Conservation (phyloP, 2,888 invertebrate genomes). For the Phaonia tiefii region DNA sequence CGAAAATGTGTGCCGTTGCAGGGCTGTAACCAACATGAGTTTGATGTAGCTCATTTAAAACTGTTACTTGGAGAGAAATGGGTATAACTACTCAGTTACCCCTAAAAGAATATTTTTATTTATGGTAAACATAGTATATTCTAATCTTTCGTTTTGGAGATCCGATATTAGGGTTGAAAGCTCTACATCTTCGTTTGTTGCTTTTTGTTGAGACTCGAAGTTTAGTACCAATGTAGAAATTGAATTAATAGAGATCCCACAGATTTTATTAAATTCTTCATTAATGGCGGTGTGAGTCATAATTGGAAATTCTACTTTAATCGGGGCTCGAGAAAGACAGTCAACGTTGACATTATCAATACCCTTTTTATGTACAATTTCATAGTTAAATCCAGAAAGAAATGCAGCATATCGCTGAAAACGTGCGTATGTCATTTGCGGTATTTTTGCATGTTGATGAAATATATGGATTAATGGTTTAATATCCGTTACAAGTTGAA, state of each 20-base stretch:
- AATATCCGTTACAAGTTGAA: conserved; percentile 58
- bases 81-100: conserved; percentile 66
- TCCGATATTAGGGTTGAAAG: conserved; percentile 22
- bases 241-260: conserved; percentile 39
- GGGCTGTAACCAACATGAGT: conserved; percentile 72
- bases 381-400: conserved; percentile 57
- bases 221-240: conserved; percentile 47
- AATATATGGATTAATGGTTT: conserved; percentile 58
- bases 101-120: conserved; percentile 43
- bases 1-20: too few relatives aligned
- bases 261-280: conserved; percentile 14
- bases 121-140: conserved; percentile 55
- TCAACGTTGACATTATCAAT: conserved; percentile 55
- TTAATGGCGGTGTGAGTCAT: conserved; percentile 35
- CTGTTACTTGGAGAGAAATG: conserved; percentile 48
- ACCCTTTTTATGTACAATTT: conserved; percentile 48
- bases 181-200: conserved; percentile 48
- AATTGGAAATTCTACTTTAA: conserved; percentile 7
- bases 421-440: conserved; percentile 53
- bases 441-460: conserved; percentile 57
- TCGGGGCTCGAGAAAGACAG: conserved; percentile 61
- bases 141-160: conserved; percentile 44
- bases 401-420: conserved; percentile 61
- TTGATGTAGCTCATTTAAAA: conserved; percentile 68
- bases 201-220: conserved; percentile 47